A percentile compares a stretch with the other conserved stretches of the same genome.
These are phyloP conservation scores for Atopsyche davidsoni DNA, from an alignment of 1,140 invertebrate genomes.

Conservation along the genomic window DNA sequence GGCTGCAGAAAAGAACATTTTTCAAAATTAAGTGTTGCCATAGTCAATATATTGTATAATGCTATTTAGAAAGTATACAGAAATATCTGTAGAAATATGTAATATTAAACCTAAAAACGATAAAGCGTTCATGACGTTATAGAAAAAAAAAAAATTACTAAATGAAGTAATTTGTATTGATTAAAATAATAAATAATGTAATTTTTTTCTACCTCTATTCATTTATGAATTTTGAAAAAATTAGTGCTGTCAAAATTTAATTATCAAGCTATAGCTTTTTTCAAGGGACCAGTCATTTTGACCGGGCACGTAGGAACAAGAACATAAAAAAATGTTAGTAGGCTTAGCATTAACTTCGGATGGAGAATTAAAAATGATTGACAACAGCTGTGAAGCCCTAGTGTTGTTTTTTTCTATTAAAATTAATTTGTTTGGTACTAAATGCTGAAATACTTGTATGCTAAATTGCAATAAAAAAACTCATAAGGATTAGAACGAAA, in stretches of 20 bases:
- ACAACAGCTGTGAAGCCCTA: neutral
- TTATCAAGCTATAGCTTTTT: slow-evolving; percentile 2
- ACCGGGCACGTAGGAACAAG: too few relatives aligned
- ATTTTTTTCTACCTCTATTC: neutral
- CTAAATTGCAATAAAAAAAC: too few relatives aligned
- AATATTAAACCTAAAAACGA: neutral
- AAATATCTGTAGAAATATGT: neutral
- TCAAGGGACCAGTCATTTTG: neutral
- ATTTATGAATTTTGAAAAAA: too few relatives aligned
- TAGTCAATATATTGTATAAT: too few relatives aligned
- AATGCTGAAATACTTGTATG: too few relatives aligned
- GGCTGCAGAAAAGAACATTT: too few relatives aligned
- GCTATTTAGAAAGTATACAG: too few relatives aligned
- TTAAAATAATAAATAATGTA: neutral
- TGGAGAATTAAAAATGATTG: neutral
- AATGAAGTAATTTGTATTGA: neutral
- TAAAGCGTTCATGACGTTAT: neutral
- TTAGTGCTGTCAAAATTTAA: neutral
- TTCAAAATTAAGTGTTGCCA: too few relatives aligned
- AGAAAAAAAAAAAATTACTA: slow-evolving; percentile 3
- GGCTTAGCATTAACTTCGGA: neutral
- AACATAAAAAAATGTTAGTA: neutral
- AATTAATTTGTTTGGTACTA: too few relatives aligned
- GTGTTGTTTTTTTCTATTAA: too few relatives aligned
- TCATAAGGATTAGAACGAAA: too few relatives aligned